phyloP scores from a whole-genome alignment of 2,888 invertebrate species.

The Leistus spinibarbis region DNA sequence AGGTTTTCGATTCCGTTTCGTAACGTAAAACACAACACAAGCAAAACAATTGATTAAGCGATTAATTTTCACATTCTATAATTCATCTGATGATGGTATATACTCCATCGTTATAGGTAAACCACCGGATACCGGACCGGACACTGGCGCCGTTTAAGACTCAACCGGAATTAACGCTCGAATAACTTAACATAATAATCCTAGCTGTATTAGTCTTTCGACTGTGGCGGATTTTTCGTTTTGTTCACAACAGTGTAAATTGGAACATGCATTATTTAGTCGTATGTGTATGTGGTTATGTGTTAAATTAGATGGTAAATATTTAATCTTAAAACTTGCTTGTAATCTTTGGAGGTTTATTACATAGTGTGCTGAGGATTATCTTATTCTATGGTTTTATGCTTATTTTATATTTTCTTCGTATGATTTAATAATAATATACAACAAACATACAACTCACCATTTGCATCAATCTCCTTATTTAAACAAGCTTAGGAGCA shows the following conservation, averaged over 20 bases:
- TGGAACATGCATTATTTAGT: neutral
- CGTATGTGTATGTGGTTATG: neutral
- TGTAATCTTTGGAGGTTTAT: neutral
- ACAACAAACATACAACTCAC: no score
- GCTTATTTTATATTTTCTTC: no score
- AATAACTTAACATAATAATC: neutral
- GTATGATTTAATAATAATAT: no score
- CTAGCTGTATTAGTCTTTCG: neutral
- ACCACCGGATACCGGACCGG: neutral
- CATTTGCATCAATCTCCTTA: no score
- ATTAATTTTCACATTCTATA: neutral
- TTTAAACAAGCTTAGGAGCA: no score
- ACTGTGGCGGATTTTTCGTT: no score
- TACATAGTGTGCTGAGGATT: no score
- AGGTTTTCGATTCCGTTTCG: neutral
- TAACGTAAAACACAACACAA: neutral
- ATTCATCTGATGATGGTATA: neutral
- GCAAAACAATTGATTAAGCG: neutral
- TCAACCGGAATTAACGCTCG: neutral
- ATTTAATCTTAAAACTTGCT: neutral
- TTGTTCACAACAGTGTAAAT: neutral
- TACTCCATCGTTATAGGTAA: neutral
- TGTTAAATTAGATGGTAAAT: neutral
- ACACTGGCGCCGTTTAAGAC: neutral
- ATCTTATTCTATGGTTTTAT: no score